These are phyloP conservation scores for Lordiphosa clarofinis DNA, from an alignment of 1,140 invertebrate genomes.

Conservation along the genomic window DNA sequence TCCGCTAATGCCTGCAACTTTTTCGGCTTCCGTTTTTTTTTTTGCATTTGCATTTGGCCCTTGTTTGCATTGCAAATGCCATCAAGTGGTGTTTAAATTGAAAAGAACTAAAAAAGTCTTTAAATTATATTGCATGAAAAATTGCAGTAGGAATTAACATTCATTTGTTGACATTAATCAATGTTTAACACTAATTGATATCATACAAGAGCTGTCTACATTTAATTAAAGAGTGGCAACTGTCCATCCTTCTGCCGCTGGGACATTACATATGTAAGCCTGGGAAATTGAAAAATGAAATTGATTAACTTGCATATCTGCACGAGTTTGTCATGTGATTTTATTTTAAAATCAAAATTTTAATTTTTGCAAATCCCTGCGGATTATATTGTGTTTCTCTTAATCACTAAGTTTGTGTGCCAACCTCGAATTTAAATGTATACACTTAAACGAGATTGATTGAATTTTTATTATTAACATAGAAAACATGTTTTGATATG, in stretches of 20 bases:
- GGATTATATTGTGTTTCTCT: too few species aligned
- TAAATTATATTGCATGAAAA: slow-evolving; percentile 13
- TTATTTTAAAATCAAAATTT: too few species aligned
- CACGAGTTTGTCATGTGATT: too few species aligned
- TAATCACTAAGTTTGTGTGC: too few species aligned
- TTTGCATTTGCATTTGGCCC: slow-evolving; percentile 19
- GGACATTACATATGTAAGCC: background rate
- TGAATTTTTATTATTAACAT: too few species aligned
- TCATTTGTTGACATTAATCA: slow-evolving; percentile 55
- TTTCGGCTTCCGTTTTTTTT: slow-evolving; percentile 5
- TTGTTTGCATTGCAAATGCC: slow-evolving; percentile 65
- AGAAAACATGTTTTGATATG: too few species aligned
- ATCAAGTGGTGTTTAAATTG: slow-evolving; percentile 53
- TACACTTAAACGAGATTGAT: too few species aligned
- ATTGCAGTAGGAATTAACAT: slow-evolving; percentile 24
- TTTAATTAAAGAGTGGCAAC: slow-evolving; percentile 21
- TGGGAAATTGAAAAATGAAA: too few species aligned
- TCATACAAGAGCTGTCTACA: slow-evolving; percentile 30
- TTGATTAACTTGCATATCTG: too few species aligned
- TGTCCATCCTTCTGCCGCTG: background rate
- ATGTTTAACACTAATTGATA: slow-evolving; percentile 52
- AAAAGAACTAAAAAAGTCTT: slow-evolving; percentile 1
- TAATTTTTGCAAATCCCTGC: too few species aligned
- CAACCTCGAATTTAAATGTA: too few species aligned
- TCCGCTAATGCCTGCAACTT: slow-evolving; percentile 18